Percentiles rank a stretch among this genome's conserved stretches.
These are phyloP conservation scores for Stenotaenia linearis DNA, from an alignment of 2,888 invertebrate species.

Conservation along the genomic window DNA sequence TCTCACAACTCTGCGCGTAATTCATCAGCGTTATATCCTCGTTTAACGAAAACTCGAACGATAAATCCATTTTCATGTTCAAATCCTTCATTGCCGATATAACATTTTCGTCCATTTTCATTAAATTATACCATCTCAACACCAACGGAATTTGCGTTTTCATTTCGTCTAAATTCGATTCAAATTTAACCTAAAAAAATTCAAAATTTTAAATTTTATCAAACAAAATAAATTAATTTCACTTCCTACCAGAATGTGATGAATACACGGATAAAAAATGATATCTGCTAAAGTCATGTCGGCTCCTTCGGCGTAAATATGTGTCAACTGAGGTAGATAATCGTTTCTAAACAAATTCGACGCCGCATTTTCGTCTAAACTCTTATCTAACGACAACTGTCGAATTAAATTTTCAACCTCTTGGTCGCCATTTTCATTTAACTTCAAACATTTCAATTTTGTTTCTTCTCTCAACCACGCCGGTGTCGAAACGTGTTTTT, in stretches of 20 bases:
- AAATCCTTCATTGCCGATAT: background rate
- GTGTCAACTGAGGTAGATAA: constrained; percentile 6
- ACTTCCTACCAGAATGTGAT: constrained; percentile 46
- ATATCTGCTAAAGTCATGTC: constrained; percentile 76
- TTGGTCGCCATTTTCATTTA: background rate
- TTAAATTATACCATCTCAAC: background rate
- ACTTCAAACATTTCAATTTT: background rate
- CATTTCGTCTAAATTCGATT: background rate
- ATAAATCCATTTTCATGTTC: background rate
- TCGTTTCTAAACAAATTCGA: background rate
- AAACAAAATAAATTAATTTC: background rate
- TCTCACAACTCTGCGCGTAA: background rate
- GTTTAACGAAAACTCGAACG: background rate
- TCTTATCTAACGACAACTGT: background rate
- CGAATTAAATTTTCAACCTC: background rate
- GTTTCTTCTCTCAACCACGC: background rate
- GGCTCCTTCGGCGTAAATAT: constrained; percentile 70
- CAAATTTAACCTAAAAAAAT: background rate
- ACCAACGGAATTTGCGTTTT: background rate
- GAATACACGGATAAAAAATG: constrained; percentile 66
- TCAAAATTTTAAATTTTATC: background rate
- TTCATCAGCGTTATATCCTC: background rate
- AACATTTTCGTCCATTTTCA: background rate
- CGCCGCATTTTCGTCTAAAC: background rate
- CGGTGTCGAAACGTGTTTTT: background rate